Base-by-base conservation (phyloP, 2,113 vertebrate genomes). In the Trochalopteron elliotii region DNA sequence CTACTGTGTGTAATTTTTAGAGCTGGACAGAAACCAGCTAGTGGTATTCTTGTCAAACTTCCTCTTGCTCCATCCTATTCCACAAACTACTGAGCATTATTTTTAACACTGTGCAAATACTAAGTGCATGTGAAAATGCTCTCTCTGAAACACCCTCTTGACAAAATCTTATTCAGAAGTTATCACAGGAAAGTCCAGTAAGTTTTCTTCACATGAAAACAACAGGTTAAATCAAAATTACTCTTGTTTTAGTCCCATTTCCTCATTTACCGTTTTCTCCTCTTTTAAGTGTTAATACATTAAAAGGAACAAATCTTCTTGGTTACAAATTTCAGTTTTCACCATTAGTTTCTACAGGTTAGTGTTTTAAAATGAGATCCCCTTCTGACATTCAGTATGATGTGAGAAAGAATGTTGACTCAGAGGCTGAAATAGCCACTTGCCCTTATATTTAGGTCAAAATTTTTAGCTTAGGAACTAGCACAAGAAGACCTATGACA, bases 11-110 rank as follows among this genome's bases (percentile, higher is more conserved):
- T 30, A 86, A 90, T 93, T 95, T 93, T 95, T 84, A 92, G 87
- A 93, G 14, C 65, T 88, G 72, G 59, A 94, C 67, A 87, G 68
- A 94, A 83, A 91, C 60, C 85, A 95, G 63, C 71, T 55, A 80
- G 42, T 56, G 47, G 33, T 86, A 93, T 88, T 95, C 91, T 53
- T 70, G 95, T 94, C 80, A 87, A 84, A 89, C 59, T 96, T 92
- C 45, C 87, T 90, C 53, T 78, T 74, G 55, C 67, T 81, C 33
- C 53, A 33, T 56, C 23, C 56, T 83, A 47, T 44, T 90, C 57
- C 28, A 74, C 25, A 59, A 83, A 71, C 53, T 87, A 49, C 35
- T 52, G 42, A 92, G 42, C 30, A 60, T 91, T 96, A 81, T 86
- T 94, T 95, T 94, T 95, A 91, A 49, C 60, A 68, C 61, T 60